Percentiles rank a stretch among this genome's conserved stretches.
phyloP scores from a whole-genome alignment of 2,797 vertebrate genomes.

The Tarsius wallacei region DNA sequence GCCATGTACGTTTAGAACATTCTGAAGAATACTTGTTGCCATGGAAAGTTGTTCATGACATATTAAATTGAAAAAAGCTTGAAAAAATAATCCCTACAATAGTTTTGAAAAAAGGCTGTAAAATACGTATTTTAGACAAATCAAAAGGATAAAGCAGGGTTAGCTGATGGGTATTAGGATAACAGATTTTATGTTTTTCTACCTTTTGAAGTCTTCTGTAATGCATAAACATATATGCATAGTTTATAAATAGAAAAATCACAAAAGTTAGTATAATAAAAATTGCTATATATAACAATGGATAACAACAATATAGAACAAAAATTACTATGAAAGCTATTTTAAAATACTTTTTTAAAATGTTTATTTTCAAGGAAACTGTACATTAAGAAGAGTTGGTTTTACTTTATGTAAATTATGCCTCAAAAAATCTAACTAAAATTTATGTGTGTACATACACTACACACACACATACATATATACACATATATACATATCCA shows the following conservation, averaged over 20 bases:
- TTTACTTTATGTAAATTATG: conserved; percentile 50
- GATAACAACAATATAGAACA: neutral
- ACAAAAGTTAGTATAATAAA: neutral
- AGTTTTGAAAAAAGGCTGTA: conserved; percentile 51
- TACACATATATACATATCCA: neutral
- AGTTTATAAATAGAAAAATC: conserved; percentile 46
- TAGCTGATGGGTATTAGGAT: neutral
- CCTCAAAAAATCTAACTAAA: conserved; percentile 19
- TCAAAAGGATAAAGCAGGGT: neutral
- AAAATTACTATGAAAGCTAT: conserved; percentile 31
- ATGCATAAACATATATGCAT: neutral
- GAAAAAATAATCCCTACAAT: conserved; percentile 44
- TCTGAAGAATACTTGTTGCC: conserved; percentile 28
- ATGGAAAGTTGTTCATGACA: conserved; percentile 28
- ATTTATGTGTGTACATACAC: neutral
- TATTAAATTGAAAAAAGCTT: conserved; percentile 1
- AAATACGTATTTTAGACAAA: conserved; percentile 24
- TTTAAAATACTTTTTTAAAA: conserved; percentile 34
- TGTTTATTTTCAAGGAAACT: conserved; percentile 7
- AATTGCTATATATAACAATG: neutral
- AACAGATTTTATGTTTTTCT: conserved; percentile 41
- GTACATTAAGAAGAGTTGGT: neutral
- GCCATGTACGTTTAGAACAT: conserved; percentile 18
- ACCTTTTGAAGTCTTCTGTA: conserved; percentile 52
- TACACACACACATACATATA: neutral